A percentile compares a stretch with the other conserved stretches of the same genome.
phyloP scores from a whole-genome alignment of 2,888 invertebrate species.

The Macaria notata region DNA sequence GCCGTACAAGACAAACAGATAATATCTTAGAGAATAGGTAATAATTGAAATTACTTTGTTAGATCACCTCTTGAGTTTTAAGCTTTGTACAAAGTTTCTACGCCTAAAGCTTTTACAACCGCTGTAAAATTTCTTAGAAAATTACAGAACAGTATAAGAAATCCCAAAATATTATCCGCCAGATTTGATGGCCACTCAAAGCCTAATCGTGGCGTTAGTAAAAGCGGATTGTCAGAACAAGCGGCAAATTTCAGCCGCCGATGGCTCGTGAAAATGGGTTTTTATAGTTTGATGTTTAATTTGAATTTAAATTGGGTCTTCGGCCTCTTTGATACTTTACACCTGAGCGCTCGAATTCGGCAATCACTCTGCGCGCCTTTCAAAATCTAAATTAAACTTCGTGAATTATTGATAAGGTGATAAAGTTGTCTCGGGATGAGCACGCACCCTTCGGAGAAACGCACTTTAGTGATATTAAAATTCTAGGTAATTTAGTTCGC shows the following conservation, averaged over 20 bases:
- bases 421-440: constrained; percentile 16
- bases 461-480: constrained; percentile 12
- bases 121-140: too few species aligned
- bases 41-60: too few species aligned
- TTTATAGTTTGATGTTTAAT: constrained; percentile 35
- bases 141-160: too few species aligned
- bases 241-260: neutral
- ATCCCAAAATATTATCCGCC: neutral
- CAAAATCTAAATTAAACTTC: constrained; percentile 26
- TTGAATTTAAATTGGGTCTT: constrained; percentile 48
- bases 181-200: constrained; percentile 2
- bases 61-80: too few species aligned
- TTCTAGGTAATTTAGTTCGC: constrained; percentile 1
- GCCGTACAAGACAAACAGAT: too few species aligned
- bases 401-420: constrained; percentile 23
- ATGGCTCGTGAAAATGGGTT: constrained; percentile 5
- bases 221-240: too few species aligned
- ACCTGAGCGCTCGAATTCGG: constrained; percentile 28
- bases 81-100: too few species aligned
- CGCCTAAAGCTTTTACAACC: too few species aligned
- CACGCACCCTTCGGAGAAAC: constrained; percentile 9
- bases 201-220: neutral
- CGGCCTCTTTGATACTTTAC: constrained; percentile 35
- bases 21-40: too few species aligned
- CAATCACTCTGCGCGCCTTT: constrained; percentile 18